Base-by-base conservation (phyloP, 2,113 vertebrate species). In the Lepus americanus region DNA sequence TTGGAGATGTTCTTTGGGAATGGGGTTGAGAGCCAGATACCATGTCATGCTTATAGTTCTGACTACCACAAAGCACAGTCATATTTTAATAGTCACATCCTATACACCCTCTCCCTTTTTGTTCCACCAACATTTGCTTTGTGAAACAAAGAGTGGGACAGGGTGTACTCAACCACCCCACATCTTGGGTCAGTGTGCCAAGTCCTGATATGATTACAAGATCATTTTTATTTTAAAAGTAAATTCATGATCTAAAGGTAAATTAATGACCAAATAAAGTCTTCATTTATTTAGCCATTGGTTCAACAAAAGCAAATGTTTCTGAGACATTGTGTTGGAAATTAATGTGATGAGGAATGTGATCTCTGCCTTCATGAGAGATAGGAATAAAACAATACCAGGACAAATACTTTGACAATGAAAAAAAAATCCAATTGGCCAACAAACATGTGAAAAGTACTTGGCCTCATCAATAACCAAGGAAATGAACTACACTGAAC, bases 171-270 rank as follows among this genome's bases (percentile, higher is more conserved):
- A 77, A 6, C 53, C 22, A 61, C 10, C 20, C 22, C 36, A 31
- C 2, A 19, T 44, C 69, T 76, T 49, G 36, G 61, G 17, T 90
- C 51, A 82, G 17, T 72, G 51, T 69, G 27, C 61, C 90, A 74
- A 93, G 55, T 44, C 77, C 63, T 49, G 5, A 85, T 12, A 51
- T 76, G 49, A 90, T 67, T 83, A 49, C 12, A 39, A 66, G 51
- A 23, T 63, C 16, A 53, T 94, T 85, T 95, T 73, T 61, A 92
- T 93, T 94, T 94, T 64, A 88, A 49, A 94, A 91, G 39, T 89
- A 87, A 92, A 95, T 92, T 95, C 11, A 83, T 31, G 92, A 22
- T 86, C 59, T 79, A 90, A 93, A 89, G 25, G 19, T 95, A 91
- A 86, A 93, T 55, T 74, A 39, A 12, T 29, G 77, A 44, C 44